These are phyloP conservation scores for Tetramorium simillimum DNA, from an alignment of 1,140 invertebrate species.

Conservation along the genomic window DNA sequence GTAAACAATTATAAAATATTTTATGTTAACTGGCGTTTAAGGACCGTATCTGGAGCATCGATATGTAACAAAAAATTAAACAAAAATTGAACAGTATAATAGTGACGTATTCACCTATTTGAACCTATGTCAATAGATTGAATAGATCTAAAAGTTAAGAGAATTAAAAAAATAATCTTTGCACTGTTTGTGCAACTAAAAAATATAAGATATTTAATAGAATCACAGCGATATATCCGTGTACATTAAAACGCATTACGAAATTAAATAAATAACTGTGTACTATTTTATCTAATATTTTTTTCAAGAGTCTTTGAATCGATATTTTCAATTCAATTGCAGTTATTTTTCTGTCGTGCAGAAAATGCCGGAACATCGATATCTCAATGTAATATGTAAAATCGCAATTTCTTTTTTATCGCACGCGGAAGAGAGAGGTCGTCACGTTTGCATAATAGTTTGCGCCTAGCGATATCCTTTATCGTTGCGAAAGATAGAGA, in stretches of 20 bases:
- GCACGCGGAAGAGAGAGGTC: not conserved
- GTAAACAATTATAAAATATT: conserved; percentile 7
- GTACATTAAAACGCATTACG: not conserved
- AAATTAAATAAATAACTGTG: not conserved
- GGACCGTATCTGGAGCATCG: not conserved
- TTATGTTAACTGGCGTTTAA: not conserved
- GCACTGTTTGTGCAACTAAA: not conserved
- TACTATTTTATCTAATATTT: not conserved
- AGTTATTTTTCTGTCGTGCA: not conserved
- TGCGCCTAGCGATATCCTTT: not conserved
- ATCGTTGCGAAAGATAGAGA: conserved; percentile 13
- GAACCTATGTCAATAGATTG: not conserved
- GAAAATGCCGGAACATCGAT: not conserved
- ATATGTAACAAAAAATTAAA: not conserved
- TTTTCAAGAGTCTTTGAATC: not conserved
- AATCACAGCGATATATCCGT: not conserved
- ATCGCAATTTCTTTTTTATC: not conserved
- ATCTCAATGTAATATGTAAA: not conserved
- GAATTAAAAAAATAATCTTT: not conserved
- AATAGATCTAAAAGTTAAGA: not conserved
- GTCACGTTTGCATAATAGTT: conserved; percentile 14
- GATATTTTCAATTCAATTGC: not conserved
- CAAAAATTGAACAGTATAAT: not conserved
- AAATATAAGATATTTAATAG: not conserved
- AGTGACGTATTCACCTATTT: not conserved